Base-by-base conservation (phyloP, 2,888 invertebrate species). In the Kryphioiulus occultus region DNA sequence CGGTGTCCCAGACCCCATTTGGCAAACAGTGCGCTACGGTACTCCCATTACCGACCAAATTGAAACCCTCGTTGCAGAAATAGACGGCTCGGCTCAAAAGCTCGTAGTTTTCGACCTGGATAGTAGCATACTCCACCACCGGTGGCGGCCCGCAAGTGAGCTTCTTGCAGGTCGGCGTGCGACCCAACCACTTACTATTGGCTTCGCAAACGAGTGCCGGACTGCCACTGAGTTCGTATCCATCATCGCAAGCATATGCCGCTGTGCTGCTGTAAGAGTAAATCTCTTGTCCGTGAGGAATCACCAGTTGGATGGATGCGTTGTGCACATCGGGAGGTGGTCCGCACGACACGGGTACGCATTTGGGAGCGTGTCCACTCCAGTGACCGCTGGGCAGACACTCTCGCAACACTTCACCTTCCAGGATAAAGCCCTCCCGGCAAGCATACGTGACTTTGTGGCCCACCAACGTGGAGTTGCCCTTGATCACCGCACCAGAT, bases 391-490 rank as follows among this genome's bases (percentile, higher is more conserved):
- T 87, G 5, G 89, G 86, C 12, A 90, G 89, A 89, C 92, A 92
- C 17, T 88, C 90, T 35, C 91, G 88, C 19, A 85, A 88, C 9
- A 88, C 30, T 15, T 89, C 88, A 26, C 92, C 91, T 32, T 88
- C 87, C 47, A 92, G 88, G 59, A 90, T 89, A 88, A 91, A 92
- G 3, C 92, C 92, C 17, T 90, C 89, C 10, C 90, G 88, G 88
- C 92, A 92, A 4, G 78, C 82, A 87, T 90, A 91, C 59, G 88
- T 87, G 10, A 89, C 88, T n/a, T 87, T 88, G 10, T 19, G 39
- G 1, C 68, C 78, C 44, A 83, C 85, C 82, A 19, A 26, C 39
- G 53, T 53, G 26, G 82, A 85, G 35, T 85, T 87, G 10, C 39
- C 53, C 88, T 91, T 89, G 0, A 35, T 26, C 22, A 83, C 9